Conservation (phyloP, 2,113 vertebrate species). For the Sylvia atricapilla region DNA sequence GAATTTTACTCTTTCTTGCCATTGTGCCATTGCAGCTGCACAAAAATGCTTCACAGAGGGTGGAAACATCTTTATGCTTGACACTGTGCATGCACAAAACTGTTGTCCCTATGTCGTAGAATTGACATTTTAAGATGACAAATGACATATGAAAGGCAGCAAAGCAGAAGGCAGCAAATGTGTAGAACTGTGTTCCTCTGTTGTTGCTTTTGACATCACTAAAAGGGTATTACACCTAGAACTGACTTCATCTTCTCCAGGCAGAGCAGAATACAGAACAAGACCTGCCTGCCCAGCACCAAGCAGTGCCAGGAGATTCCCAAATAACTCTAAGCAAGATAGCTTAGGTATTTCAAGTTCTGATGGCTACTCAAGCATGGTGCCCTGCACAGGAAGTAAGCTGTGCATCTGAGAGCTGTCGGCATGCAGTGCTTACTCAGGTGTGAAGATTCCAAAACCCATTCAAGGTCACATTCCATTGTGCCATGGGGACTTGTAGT, state of each 20-base stretch:
- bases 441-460: background rate
- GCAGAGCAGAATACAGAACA: background rate
- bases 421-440: background rate
- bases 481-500: background rate
- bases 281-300: accelerated
- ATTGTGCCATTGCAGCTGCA: background rate
- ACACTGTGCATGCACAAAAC: background rate
- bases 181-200: background rate
- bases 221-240: background rate
- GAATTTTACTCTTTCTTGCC: background rate
- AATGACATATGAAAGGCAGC: background rate
- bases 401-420: background rate
- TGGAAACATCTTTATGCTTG: background rate
- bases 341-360: background rate
- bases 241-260: background rate
- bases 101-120: background rate
- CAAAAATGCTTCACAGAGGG: background rate
- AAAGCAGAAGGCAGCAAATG: constrained; percentile 8
- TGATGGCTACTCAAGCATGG: constrained; percentile 7
- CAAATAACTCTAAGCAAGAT: background rate
- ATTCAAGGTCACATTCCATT: background rate
- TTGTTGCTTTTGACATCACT: background rate
- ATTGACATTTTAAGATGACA: constrained; percentile 32
- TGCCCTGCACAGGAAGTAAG: background rate
- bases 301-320: background rate